Conservation (phyloP, 2,888 invertebrate genomes). For the Lydus trimaculatus region DNA sequence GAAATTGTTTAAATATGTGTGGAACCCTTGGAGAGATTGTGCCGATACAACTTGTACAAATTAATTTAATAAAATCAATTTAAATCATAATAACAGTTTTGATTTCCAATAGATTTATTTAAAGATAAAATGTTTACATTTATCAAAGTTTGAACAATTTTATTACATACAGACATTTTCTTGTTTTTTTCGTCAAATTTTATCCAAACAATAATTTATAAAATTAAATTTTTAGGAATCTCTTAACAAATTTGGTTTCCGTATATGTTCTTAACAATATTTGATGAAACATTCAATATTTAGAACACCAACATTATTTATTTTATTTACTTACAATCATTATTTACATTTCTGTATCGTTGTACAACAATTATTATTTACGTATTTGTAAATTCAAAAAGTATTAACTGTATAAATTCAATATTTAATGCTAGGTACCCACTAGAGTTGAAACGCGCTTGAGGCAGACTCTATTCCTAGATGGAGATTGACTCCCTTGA, state of each 20-base stretch:
- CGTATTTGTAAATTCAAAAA: too few species aligned
- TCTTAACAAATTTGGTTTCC: neutral
- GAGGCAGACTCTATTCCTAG: too few species aligned
- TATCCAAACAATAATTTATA: slow-evolving; percentile 9
- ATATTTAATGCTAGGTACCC: too few species aligned
- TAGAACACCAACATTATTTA: slow-evolving; percentile 22
- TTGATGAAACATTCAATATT: slow-evolving; percentile 17
- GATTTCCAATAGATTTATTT: neutral
- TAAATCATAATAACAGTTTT: neutral
- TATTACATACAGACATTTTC: neutral
- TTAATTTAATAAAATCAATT: slow-evolving; percentile 10
- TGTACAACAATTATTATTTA: too few species aligned
- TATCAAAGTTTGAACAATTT: slow-evolving; percentile 13
- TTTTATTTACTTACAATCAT: neutral
- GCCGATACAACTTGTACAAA: slow-evolving; percentile 40
- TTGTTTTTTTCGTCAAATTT: neutral
- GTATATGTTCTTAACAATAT: slow-evolving; percentile 10
- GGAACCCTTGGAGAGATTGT: slow-evolving; percentile 71
- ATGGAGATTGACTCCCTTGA: too few species aligned
- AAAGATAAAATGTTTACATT: slow-evolving; percentile 4
- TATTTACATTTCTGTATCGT: too few species aligned
- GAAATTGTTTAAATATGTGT: slow-evolving; percentile 72
- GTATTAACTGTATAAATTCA: too few species aligned
- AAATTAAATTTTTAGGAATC: slow-evolving; percentile 15
- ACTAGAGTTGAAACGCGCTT: too few species aligned